Evolutionary conservation across 37 sponge, comb jelly and placozoan genomes (phyloP).

Genomic region (Diacarnus erythraeanus): DNA sequence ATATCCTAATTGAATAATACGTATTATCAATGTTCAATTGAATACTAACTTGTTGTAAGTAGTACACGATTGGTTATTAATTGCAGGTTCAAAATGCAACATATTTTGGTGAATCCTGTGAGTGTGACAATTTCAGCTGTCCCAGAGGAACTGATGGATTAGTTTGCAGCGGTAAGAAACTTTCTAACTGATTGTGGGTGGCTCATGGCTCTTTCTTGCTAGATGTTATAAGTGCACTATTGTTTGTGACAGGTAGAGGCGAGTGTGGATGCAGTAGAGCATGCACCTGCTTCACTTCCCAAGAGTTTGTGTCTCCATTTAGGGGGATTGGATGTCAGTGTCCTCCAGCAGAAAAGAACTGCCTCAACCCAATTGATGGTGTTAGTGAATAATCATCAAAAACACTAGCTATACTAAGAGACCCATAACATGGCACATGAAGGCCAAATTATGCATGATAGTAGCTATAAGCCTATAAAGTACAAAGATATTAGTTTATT

Average conservation of each 20-base stretch:
- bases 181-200: too few relatives aligned
- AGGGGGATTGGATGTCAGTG: constrained; percentile 23
- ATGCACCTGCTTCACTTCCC: constrained; percentile 8
- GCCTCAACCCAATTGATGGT: constrained; percentile 2
- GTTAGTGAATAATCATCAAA: too few relatives aligned
- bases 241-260: constrained; percentile 10
- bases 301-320: not conserved
- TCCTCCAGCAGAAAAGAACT: constrained; percentile 12
- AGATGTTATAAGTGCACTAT: not conserved
- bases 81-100: not conserved
- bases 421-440: too few relatives aligned
- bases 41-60: too few relatives aligned
- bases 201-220: not conserved
- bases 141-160: not conserved
- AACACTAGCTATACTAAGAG: too few relatives aligned
- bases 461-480: too few relatives aligned
- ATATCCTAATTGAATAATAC: not conserved
- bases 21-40: not conserved
- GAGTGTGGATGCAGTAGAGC: constrained; percentile 6
- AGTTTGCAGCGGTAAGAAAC: constrained; percentile 19
- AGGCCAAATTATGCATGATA: too few relatives aligned
- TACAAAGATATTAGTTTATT: too few relatives aligned
- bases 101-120: constrained; percentile 62
- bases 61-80: too few relatives aligned
- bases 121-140: constrained; percentile 70